A percentile compares a stretch with the other conserved stretches of the same genome.
phyloP scores from a whole-genome alignment of 2,797 vertebrate species.

The Pipistrellus kuhlii region DNA sequence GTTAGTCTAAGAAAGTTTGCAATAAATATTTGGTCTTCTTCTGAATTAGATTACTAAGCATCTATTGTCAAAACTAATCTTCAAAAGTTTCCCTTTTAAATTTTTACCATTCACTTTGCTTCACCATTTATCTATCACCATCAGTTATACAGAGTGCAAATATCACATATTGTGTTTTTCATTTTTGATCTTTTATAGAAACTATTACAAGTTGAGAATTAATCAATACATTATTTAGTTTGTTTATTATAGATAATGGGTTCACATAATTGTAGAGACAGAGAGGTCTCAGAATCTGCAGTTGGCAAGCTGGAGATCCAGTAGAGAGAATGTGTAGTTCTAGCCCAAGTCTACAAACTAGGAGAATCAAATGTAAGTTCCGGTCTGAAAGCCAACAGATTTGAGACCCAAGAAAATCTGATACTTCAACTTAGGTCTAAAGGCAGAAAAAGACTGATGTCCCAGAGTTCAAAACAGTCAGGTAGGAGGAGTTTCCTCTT shows the following conservation, averaged over 20 bases:
- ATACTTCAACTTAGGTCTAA: not conserved
- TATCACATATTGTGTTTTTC: not conserved
- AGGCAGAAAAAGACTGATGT: not conserved
- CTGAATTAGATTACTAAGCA: not conserved
- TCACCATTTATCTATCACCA: not conserved
- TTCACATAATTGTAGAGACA: not conserved
- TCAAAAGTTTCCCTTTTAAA: not conserved
- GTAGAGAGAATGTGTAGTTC: not conserved
- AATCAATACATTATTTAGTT: not conserved
- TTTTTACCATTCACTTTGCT: not conserved
- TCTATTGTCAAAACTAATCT: not conserved
- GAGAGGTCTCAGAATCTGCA: not conserved
- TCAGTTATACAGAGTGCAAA: not conserved
- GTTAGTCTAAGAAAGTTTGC: not conserved
- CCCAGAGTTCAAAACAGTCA: not conserved
- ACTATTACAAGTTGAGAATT: not conserved
- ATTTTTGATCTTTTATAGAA: not conserved
- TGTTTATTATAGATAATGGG: not conserved
- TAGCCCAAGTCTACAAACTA: not conserved
- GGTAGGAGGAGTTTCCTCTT: not conserved
- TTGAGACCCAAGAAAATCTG: not conserved
- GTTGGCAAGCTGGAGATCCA: not conserved
- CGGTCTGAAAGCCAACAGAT: not conserved
- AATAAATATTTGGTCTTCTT: not conserved
- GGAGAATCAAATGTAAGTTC: not conserved